Evolutionary conservation across 35 echinoderm and acorn worm species (phyloP).

Genomic region (Apostichopus parvimensis): DNA sequence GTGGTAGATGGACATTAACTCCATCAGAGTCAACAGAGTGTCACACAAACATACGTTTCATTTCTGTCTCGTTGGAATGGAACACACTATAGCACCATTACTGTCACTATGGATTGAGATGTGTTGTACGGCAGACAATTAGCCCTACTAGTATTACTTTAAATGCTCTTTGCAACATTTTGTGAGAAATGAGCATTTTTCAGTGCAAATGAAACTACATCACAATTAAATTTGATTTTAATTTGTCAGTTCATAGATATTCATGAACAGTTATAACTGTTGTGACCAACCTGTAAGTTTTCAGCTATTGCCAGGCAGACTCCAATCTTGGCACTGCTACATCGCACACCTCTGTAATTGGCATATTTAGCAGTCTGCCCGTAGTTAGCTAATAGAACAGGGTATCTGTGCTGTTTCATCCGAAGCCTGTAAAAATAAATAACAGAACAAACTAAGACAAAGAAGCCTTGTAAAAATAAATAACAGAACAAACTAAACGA

Average conservation of each 20-base stretch:
- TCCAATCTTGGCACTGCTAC: conserved; percentile 36
- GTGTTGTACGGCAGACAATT: too few species aligned
- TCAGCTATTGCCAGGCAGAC: background rate
- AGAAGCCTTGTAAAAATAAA: background rate
- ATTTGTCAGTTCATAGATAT: too few species aligned
- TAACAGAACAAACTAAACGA: background rate
- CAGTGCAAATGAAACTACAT: too few species aligned
- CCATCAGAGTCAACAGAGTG: too few species aligned
- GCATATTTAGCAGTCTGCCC: conserved; percentile 33
- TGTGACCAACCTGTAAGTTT: conserved; percentile 13
- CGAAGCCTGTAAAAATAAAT: conserved; percentile 1
- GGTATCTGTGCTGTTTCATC: conserved; percentile 35
- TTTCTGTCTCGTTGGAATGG: too few species aligned
- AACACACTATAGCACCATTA: too few species aligned
- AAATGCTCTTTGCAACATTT: too few species aligned
- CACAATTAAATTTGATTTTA: too few species aligned
- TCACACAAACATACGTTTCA: too few species aligned
- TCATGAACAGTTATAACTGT: background rate
- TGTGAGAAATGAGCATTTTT: background rate
- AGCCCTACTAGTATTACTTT: too few species aligned
- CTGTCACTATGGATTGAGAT: too few species aligned
- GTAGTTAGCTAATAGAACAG: conserved; percentile 18
- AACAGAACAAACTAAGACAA: background rate
- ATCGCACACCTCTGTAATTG: conserved; percentile 21
- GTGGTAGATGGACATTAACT: too few species aligned